Evolutionary conservation across 2,113 vertebrate species (phyloP).

Genomic region (Addax nasomaculatus): DNA sequence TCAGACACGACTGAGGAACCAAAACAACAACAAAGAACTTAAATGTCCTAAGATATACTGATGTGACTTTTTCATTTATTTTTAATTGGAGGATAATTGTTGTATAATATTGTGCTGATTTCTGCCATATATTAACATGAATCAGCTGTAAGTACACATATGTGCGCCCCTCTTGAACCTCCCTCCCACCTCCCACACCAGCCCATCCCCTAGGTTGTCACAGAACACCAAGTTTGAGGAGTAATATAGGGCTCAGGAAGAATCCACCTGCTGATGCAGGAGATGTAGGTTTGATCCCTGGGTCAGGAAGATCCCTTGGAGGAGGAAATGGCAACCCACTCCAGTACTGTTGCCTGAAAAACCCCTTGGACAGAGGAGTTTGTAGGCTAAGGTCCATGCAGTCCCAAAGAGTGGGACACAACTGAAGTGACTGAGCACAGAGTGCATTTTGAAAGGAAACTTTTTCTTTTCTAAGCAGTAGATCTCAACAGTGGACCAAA

Average conservation of each 20-base stretch:
- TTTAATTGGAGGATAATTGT: not conserved
- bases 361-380: not conserved
- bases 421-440: not conserved
- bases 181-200: not conserved
- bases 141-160: not conserved
- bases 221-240: not conserved
- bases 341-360: not conserved
- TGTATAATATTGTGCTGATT: not conserved
- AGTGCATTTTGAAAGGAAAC: not conserved
- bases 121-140: not conserved
- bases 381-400: not conserved
- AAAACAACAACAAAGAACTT: not conserved
- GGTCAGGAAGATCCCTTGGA: not conserved
- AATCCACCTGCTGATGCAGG: not conserved
- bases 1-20: not conserved
- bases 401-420: not conserved
- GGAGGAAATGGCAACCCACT: not conserved
- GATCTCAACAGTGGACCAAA: not conserved
- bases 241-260: not conserved
- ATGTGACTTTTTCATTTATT: not conserved
- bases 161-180: not conserved
- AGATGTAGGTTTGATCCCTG: not conserved
- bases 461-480: not conserved
- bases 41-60: not conserved
- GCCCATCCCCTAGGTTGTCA: not conserved